phyloP scores from a whole-genome alignment of 1,140 invertebrate genomes.

The Tetranychus cinnabarinus region DNA sequence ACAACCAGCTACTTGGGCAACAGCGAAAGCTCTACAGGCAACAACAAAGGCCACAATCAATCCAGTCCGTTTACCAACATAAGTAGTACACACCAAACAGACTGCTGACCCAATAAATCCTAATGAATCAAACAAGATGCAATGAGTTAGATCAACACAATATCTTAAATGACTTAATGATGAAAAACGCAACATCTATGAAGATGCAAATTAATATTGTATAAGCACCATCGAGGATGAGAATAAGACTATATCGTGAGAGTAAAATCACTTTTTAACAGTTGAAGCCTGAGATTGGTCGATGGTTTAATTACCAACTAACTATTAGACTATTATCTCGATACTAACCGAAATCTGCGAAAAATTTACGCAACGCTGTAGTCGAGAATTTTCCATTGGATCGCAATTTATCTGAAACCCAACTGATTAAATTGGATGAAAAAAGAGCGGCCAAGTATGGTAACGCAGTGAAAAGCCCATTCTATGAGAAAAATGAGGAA shows the following conservation, averaged over 20 bases:
- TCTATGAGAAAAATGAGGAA: constrained; percentile 19
- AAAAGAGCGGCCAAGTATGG: constrained; percentile 27
- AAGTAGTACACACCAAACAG: constrained; percentile 40
- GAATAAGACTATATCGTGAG: too few relatives aligned
- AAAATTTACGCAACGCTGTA: constrained; percentile 24
- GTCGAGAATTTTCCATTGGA: constrained; percentile 23
- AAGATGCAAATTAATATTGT: too few relatives aligned
- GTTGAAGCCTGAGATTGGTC: too few relatives aligned
- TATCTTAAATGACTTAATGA: too few relatives aligned
- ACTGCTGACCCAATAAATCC: constrained; percentile 29
- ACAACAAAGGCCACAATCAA: constrained; percentile 3
- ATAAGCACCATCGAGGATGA: too few relatives aligned
- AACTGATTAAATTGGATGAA: too few relatives aligned
- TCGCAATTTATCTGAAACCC: constrained; percentile 11
- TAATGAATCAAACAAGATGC: too few relatives aligned
- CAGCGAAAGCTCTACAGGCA: constrained; percentile 1
- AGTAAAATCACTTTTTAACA: too few relatives aligned
- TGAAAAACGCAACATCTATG: too few relatives aligned
- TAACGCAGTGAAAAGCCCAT: constrained; percentile 29
- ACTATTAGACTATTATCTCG: too few relatives aligned
- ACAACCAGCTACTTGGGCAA: constrained; percentile 5
- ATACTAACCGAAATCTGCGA: background rate
- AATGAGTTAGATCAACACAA: background rate
- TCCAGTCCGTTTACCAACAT: constrained; percentile 31
- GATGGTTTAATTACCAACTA: too few relatives aligned